Conservation (phyloP, 2,797 vertebrate species). For the Hydrocynus forskahlii region DNA sequence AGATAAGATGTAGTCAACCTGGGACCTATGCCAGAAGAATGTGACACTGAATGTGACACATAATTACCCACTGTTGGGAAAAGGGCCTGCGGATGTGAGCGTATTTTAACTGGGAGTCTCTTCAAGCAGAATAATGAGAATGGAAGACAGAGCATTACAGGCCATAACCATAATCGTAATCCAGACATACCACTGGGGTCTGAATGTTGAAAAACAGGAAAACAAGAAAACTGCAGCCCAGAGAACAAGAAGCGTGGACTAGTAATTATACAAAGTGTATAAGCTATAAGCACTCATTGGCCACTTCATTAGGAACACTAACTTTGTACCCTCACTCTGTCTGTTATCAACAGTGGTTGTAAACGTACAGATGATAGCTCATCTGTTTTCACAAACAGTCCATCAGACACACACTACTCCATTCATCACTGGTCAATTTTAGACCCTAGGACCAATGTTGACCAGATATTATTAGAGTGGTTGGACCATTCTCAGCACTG, state of each 20-base stretch:
- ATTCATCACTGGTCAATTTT: too few relatives aligned
- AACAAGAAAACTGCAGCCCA: not conserved
- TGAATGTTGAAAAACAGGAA: not conserved
- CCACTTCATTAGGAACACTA: not conserved
- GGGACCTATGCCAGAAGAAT: not conserved
- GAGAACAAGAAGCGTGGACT: not conserved
- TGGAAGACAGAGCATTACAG: not conserved
- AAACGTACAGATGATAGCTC: not conserved
- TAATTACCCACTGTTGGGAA: not conserved
- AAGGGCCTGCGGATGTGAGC: not conserved
- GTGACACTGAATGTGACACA: not conserved
- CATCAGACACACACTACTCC: not conserved
- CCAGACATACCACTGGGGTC: not conserved
- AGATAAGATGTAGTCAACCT: not conserved
- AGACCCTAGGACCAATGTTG: not conserved
- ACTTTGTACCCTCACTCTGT: not conserved
- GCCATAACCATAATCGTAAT: not conserved
- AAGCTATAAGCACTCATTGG: not conserved
- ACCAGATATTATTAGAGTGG: not conserved
- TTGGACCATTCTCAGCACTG: not conserved
- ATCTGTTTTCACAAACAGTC: not conserved
- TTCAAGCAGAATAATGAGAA: not conserved
- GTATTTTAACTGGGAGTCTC: not conserved
- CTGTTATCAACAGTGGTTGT: not conserved
- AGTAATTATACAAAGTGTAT: not conserved